These are phyloP conservation scores for Alaudala cheleensis DNA, from an alignment of 2,113 vertebrate genomes.

Conservation along the genomic window DNA sequence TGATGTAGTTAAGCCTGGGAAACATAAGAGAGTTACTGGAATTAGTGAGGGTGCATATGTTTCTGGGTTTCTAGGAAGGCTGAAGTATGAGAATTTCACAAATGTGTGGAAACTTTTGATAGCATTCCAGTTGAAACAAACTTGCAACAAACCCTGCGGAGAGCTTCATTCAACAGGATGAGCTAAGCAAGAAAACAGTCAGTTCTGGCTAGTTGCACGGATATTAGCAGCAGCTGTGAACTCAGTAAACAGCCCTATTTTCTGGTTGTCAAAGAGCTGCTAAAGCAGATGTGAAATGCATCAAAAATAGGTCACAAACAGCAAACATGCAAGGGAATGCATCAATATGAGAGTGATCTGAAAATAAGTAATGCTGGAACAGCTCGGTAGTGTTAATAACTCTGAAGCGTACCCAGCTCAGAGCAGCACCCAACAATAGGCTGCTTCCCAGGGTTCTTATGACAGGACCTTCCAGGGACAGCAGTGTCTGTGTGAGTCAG, in stretches of 20 bases:
- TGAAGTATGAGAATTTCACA: slow-evolving; percentile 37
- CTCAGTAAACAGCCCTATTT: slow-evolving; percentile 61
- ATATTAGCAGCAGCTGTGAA: slow-evolving; percentile 55
- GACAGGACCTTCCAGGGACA: neutral
- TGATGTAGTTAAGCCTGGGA: neutral
- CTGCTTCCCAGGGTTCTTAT: accelerated
- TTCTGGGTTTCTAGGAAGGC: slow-evolving; percentile 61
- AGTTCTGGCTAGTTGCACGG: slow-evolving; percentile 33
- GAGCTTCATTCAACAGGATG: slow-evolving; percentile 62
- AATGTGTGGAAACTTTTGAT: slow-evolving; percentile 58
- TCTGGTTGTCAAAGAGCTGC: slow-evolving; percentile 59
- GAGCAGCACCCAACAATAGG: neutral
- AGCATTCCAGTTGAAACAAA: slow-evolving; percentile 57
- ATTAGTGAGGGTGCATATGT: slow-evolving; percentile 4
- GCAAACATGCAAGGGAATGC: slow-evolving; percentile 42
- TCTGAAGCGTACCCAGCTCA: neutral
- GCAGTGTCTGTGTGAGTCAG: neutral
- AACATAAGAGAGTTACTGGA: slow-evolving; percentile 13
- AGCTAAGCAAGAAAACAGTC: slow-evolving; percentile 62
- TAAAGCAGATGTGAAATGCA: slow-evolving; percentile 60
- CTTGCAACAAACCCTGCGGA: slow-evolving; percentile 52
- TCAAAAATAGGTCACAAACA: slow-evolving; percentile 55
- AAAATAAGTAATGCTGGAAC: slow-evolving; percentile 9
- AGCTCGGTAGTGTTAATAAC: neutral
- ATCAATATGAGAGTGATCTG: neutral